phyloP scores from a whole-genome alignment of 2,888 invertebrate species.

The Drosophila melanocephala region DNA sequence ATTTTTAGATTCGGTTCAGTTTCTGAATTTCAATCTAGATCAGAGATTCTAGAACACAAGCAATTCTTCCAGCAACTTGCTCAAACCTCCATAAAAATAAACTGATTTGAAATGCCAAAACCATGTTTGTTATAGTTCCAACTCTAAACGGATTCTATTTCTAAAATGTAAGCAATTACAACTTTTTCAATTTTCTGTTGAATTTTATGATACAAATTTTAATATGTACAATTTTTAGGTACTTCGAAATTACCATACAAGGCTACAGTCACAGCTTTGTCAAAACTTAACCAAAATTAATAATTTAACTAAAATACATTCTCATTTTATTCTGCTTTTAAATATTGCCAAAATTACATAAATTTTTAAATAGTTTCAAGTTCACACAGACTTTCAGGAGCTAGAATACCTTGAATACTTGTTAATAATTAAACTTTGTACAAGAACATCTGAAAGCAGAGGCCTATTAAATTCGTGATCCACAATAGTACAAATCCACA shows the following conservation, averaged over 20 bases:
- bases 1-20: background rate
- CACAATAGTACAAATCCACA: background rate
- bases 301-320: background rate
- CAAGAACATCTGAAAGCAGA: too few species aligned
- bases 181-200: background rate
- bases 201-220: background rate
- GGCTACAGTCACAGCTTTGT: background rate
- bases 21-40: background rate
- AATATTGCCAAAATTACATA: background rate
- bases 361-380: background rate
- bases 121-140: background rate
- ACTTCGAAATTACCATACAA: background rate
- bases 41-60: background rate
- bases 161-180: background rate
- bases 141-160: background rate
- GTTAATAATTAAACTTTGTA: background rate
- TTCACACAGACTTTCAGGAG: background rate
- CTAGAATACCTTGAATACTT: background rate
- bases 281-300: background rate
- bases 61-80: background rate
- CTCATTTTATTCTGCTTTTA: background rate
- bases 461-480: background rate
- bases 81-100: background rate
- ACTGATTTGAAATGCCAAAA: background rate
- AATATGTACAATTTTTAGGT: rapidly evolving